phyloP scores from a whole-genome alignment of 2,888 invertebrate genomes.

The Mimas tiliae region DNA sequence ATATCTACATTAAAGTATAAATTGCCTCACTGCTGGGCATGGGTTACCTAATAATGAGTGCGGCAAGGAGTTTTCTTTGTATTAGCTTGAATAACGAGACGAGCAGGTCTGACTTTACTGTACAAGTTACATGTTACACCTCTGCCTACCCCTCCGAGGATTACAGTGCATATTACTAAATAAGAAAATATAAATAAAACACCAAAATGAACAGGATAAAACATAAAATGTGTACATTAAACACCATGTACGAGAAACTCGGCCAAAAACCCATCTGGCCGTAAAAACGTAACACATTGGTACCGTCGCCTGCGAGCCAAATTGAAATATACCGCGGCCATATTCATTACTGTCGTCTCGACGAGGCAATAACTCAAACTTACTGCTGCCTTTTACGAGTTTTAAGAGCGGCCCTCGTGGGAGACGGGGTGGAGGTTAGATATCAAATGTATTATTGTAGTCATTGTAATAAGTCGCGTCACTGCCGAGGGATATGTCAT shows the following conservation, averaged over 20 bases:
- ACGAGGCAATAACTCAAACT: slow-evolving; percentile 72
- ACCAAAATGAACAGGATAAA: background rate
- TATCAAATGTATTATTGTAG: background rate
- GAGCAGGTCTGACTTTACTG: too few relatives aligned
- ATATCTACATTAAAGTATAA: too few relatives aligned
- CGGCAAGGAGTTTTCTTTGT: too few relatives aligned
- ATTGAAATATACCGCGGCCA: slow-evolving; percentile 80
- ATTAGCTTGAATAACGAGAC: too few relatives aligned
- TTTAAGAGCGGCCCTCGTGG: slow-evolving; percentile 68
- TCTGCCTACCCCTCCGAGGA: too few relatives aligned
- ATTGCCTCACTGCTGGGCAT: too few relatives aligned
- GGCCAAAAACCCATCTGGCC: slow-evolving; percentile 49
- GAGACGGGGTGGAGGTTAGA: slow-evolving; percentile 36
- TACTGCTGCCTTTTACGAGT: slow-evolving; percentile 75
- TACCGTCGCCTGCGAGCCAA: slow-evolving; percentile 58
- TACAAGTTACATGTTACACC: too few relatives aligned
- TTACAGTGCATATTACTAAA: too few relatives aligned
- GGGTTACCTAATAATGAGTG: too few relatives aligned
- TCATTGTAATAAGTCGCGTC: background rate
- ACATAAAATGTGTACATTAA: background rate
- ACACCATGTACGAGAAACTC: slow-evolving; percentile 28
- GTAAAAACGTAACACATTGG: slow-evolving; percentile 61
- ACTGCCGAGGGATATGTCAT: too few relatives aligned
- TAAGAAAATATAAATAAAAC: too few relatives aligned
- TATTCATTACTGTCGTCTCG: slow-evolving; percentile 74